Evolutionary conservation across 2,113 vertebrate species (phyloP), one percentile per base, ranked within the genome.

Genomic region (Candoia aspera): DNA sequence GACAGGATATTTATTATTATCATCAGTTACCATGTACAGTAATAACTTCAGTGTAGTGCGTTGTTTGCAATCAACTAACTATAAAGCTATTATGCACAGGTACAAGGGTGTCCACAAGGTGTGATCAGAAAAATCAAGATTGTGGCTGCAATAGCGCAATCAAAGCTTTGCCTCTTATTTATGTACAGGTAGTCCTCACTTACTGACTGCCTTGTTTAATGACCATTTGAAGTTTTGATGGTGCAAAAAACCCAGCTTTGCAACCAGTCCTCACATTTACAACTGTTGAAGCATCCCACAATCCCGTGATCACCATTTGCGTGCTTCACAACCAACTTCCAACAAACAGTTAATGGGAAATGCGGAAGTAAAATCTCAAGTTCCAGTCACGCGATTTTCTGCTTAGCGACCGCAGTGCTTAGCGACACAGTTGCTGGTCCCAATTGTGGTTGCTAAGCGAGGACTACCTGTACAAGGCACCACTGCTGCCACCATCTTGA

Each of bases 1-100:
- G 95, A 95, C 93, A 93, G 92, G 93, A 64, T 94, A 95, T 95
- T 96, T 19, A 0, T 95, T 93, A 95, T 92, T 95, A 95, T 92
- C 57, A 96, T 68, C 91, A 90, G 93, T 92, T 84, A 94, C 73
- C 29, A 84, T 89, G 89, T 89, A 60, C 92, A 95, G 90, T 58
- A 92, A 92, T 62, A 93, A 94, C 91, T n/a, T 88, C 23, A 0
- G 9, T 92, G 87, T 90, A 92, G 93, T 87, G 11, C 62, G 26
- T 86, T 55, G 21, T 90, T 95, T 89, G 86, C 90, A 90, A 64
- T 0, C 3, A 94, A 59, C 15, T 57, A 95, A 95, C 93, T 96
- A 89, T 93, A 93, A 89, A 93, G 94, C 64, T 95, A 64, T 87
- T 92, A 88, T 92, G 93, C 94, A 95, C 93, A 94, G 87, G 84